Evolutionary conservation across 2,888 invertebrate genomes (phyloP), one percentile per base, ranked within the genome.

Genomic region (Selenia dentaria): DNA sequence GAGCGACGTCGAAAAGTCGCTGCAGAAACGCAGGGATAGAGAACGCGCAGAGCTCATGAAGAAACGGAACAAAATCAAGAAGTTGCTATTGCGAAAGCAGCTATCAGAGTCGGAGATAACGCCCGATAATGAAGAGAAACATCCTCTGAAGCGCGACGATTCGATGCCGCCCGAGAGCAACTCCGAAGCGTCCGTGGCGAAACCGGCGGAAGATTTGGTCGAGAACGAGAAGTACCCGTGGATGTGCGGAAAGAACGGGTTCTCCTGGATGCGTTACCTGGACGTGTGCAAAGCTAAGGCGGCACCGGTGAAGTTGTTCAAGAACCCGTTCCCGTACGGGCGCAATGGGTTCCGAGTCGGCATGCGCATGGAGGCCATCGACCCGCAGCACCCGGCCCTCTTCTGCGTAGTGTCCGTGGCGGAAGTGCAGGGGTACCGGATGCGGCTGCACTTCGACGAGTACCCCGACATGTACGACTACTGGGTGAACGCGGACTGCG

Each of bases 401-500:
- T 97, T 97, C 76, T 98, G 98, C 75, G 97, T 97, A 13, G 93
- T 97, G 39, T 95, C 95, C 0, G 95, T 98, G 14, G 93, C 94
- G 0, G 96, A 96, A 77, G 94, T 96, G 51, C 92, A 93, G 70
- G 98, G 98, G 0, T 96, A 95, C 76, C 92, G 98, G 35, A 82
- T 98, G 68, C 93, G 97, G 54, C 86, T 99, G 36, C 96, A 96
- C 78, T 98, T 99, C 79, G 98, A 98, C 83, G 98, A 97, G 8
- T 98, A 95, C 77, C 94, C 95, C 0, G 95, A 95, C 45, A 93
- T 94, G 72, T 96, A 96, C 70, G 98, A 98, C 81, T 98, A 96
- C 81, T 99, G 98, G 98, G 93, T 95, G 24, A 97, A 98, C 78
- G 96, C 96, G 0, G 97, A 98, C 76, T 96, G 96, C n/a, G 92